Conservation (phyloP, 2,888 invertebrate species). For the Scelioninae gen. 1 region DNA sequence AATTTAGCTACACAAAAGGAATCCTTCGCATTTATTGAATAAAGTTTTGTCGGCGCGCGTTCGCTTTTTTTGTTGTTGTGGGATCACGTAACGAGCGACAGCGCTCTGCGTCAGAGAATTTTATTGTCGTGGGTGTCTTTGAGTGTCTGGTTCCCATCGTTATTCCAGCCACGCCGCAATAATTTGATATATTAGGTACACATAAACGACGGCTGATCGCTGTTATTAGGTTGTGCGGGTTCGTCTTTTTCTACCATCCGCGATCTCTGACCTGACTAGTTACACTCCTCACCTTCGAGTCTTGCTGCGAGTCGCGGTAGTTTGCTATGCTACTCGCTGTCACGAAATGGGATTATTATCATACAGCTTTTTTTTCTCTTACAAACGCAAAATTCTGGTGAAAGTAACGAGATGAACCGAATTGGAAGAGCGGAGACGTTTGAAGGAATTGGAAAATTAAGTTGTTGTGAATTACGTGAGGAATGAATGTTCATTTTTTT, state of each 20-base stretch:
- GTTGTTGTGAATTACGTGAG: neutral
- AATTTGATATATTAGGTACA: constrained; percentile 83
- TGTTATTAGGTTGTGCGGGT: constrained; percentile 83
- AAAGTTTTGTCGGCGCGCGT: constrained; percentile 23
- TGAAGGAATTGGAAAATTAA: neutral
- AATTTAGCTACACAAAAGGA: constrained; percentile 56
- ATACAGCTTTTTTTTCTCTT: constrained; percentile 72
- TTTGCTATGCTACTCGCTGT: constrained; percentile 81
- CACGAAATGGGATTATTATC: constrained; percentile 82
- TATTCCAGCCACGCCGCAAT: constrained; percentile 81
- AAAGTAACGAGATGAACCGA: neutral
- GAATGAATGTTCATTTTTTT: neutral
- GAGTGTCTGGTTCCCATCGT: constrained; percentile 62
- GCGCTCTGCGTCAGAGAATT: constrained; percentile 30
- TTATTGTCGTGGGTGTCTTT: constrained; percentile 45
- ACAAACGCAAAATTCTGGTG: constrained; percentile 12
- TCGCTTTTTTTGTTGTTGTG: constrained; percentile 1
- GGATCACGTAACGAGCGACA: constrained; percentile 55
- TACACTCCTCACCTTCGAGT: constrained; percentile 40
- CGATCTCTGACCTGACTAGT: constrained; percentile 75
- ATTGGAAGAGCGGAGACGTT: constrained; percentile 11
- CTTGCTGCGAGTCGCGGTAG: constrained; percentile 73
- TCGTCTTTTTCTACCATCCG: constrained; percentile 71
- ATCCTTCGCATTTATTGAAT: constrained; percentile 58
- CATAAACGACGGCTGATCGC: constrained; percentile 83